Evolutionary conservation across 2,888 invertebrate species (phyloP).

Genomic region (Cheilosia vulpina): DNA sequence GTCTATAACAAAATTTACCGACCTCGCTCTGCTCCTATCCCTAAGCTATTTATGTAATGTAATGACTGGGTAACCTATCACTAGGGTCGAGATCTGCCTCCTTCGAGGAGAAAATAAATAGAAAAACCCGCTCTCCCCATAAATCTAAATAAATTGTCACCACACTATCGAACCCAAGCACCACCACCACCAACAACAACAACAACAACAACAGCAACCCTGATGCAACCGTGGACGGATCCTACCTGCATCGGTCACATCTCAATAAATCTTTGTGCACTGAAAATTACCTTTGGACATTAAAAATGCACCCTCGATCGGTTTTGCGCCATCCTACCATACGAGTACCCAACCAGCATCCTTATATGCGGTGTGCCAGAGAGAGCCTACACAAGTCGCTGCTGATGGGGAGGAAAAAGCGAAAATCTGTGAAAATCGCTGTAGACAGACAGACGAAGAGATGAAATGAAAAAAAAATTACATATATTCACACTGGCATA

Average conservation of each 20-base stretch:
- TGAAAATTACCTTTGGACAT: slow-evolving; percentile 70
- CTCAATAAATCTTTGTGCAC: slow-evolving; percentile 70
- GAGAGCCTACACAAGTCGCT: slow-evolving; percentile 18
- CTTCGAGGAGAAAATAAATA: neutral
- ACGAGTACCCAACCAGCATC: slow-evolving; percentile 41
- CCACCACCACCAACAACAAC: slow-evolving; percentile 6
- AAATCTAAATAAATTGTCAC: slow-evolving; percentile 75
- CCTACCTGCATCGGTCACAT: slow-evolving; percentile 71
- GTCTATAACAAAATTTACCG: slow-evolving; percentile 61
- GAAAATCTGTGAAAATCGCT: slow-evolving; percentile 73
- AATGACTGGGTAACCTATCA: slow-evolving; percentile 67
- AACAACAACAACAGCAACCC: slow-evolving; percentile 44
- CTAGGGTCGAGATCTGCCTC: slow-evolving; percentile 59
- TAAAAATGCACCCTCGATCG: slow-evolving; percentile 72
- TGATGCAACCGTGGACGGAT: slow-evolving; percentile 46
- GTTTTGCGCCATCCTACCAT: slow-evolving; percentile 21
- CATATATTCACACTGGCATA: slow-evolving; percentile 32
- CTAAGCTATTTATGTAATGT: slow-evolving; percentile 55
- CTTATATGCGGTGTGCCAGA: slow-evolving; percentile 28
- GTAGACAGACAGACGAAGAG: slow-evolving; percentile 58
- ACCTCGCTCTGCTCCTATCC: slow-evolving; percentile 35
- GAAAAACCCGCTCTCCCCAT: slow-evolving; percentile 49
- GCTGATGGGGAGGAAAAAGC: slow-evolving; percentile 12
- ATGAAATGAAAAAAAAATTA: neutral
- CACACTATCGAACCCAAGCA: slow-evolving; percentile 27